Conservation (phyloP, 1,140 invertebrate species). For the Drosophila leontia region DNA sequence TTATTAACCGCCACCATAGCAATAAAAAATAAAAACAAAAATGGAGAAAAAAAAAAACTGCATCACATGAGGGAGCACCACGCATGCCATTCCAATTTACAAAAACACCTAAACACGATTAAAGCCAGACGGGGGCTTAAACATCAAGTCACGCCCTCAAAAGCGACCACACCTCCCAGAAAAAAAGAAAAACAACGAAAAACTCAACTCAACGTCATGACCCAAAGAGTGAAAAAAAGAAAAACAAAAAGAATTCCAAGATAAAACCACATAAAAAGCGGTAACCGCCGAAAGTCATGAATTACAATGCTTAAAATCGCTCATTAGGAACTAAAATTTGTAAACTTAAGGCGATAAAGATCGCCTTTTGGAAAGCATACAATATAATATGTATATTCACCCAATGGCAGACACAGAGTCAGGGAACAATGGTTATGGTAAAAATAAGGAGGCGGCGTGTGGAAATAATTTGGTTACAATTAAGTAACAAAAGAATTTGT, state of each 20-base stretch:
- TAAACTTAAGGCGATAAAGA: conserved; percentile 78
- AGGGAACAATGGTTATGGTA: conserved; percentile 48
- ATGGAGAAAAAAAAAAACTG: conserved; percentile 1
- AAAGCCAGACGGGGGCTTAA: conserved; percentile 52
- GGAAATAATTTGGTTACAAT: conserved; percentile 84
- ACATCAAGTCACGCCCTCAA: conserved; percentile 69
- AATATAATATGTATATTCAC: background rate
- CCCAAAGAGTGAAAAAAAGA: conserved; percentile 10
- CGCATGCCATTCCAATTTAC: conserved; percentile 38
- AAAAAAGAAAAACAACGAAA: conserved; percentile 10
- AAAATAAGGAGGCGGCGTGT: conserved; percentile 68
- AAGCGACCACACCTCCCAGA: conserved; percentile 60
- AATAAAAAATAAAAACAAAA: background rate
- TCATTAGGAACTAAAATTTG: conserved; percentile 80
- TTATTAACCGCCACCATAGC: background rate
- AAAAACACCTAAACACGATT: conserved; percentile 41
- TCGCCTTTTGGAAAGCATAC: conserved; percentile 29
- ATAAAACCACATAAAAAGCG: conserved; percentile 76
- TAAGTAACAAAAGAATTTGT: conserved; percentile 84
- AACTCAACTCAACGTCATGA: conserved; percentile 41
- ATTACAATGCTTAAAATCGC: conserved; percentile 79
- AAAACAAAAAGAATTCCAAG: conserved; percentile 19
- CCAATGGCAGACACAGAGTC: conserved; percentile 31
- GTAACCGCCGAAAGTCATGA: conserved; percentile 56
- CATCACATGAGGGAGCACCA: conserved; percentile 4